Evolutionary conservation across 1,140 invertebrate genomes (phyloP).

Genomic region (Drosophila persimilis): DNA sequence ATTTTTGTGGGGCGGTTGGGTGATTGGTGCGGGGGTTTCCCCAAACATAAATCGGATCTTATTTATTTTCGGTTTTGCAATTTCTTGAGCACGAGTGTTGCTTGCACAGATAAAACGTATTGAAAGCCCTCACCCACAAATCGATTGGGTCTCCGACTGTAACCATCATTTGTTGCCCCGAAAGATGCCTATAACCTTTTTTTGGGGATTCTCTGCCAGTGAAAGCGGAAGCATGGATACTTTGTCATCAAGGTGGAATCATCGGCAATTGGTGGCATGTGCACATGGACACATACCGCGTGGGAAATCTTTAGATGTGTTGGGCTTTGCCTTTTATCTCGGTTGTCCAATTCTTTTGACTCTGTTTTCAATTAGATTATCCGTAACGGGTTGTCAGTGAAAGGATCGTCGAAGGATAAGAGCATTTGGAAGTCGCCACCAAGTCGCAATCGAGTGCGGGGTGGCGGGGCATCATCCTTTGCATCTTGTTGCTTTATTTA

Average conservation of each 20-base stretch:
- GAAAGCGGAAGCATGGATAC: conserved; percentile 33
- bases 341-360: conserved; percentile 26
- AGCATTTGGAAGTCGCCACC: conserved; percentile 41
- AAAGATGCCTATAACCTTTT: conserved; percentile 31
- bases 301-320: background rate
- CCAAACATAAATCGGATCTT: conserved; percentile 77
- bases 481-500: conserved; percentile 73
- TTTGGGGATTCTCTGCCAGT: conserved; percentile 17
- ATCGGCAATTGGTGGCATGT: too few relatives aligned
- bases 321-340: background rate
- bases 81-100: conserved; percentile 70
- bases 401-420: conserved; percentile 15
- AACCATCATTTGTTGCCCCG: conserved; percentile 53
- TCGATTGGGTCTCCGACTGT: conserved; percentile 1
- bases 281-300: background rate
- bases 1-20: conserved; percentile 13
- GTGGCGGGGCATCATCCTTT: background rate
- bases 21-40: background rate
- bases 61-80: conserved; percentile 79
- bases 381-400: background rate
- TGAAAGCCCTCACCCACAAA: conserved; percentile 52
- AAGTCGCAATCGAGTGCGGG: background rate
- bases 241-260: conserved; percentile 34
- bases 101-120: conserved; percentile 76
- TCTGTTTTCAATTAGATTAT: conserved; percentile 32